Base-by-base conservation (phyloP, 2,888 invertebrate genomes). In the Agrilus biguttatus region DNA sequence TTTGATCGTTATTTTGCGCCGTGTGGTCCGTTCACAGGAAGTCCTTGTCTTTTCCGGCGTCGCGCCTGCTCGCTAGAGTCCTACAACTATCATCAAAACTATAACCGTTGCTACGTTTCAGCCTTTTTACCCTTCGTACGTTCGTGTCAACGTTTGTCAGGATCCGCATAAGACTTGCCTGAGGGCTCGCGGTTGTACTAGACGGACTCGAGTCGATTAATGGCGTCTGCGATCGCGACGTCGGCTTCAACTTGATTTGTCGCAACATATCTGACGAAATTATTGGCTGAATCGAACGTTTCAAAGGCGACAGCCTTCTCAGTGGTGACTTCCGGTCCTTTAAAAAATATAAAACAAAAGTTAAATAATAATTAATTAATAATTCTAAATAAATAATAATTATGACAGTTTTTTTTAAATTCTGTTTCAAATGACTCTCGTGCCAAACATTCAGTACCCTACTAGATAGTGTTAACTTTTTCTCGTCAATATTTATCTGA, bases 161-260 rank as follows among this genome's bases (percentile, higher is more conserved):
- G 5, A 65, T 50, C 41, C 55, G 50, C 39, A 56, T 56, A 14
- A 65, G 51, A 39, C 55, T 59, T 5, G 61, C 56, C 38, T 54
- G 52, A 2, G 65, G 63, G 48, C 61, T 62, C 8, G 54, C 54
- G 2, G 51, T 42, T 14, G 48, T 21, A 14, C 43, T 43, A 14
- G 55, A 49, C 13, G 48, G n/a, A 10, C 45, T 45, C 10, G 49
- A 45, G n/a, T 50, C 47, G 6, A 41, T 34, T 3, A 51, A 48
- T 0, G 53, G 53, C 1, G 56, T 52, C 19, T 50, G 49, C 4
- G 48, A 39, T 19, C 56, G 47, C 2, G 56, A 48, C 8, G 45
- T 37, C n/a, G 62, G 61, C 12, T 58, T 51, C 39, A 64, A 49
- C 46, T 60, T 62, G 21, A 64, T 58, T 41, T 63, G 58, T 33